A percentile compares a stretch with the other conserved stretches of the same genome.
These are phyloP conservation scores for Myathropa florea DNA, from an alignment of 2,888 invertebrate species.

Conservation along the genomic window DNA sequence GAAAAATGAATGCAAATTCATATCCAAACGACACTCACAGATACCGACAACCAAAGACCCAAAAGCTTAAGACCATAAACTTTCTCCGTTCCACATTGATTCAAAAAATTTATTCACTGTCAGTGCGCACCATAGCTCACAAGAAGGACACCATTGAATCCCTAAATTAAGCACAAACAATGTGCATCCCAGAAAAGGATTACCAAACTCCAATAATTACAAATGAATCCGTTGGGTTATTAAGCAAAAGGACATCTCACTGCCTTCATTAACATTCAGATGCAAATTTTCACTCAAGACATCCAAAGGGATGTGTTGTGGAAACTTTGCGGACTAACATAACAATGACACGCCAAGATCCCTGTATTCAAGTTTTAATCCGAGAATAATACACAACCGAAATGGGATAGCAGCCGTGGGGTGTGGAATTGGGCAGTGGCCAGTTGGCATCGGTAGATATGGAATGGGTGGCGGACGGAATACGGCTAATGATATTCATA, in stretches of 20 bases:
- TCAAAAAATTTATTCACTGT: conserved; percentile 33
- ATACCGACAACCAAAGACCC: not conserved
- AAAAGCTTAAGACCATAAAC: not conserved
- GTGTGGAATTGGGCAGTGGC: not conserved
- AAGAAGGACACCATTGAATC: conserved; percentile 8
- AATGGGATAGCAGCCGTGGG: not conserved
- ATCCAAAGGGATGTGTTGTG: conserved; percentile 6
- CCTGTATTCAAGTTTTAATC: conserved; percentile 38
- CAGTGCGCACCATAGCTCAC: conserved; percentile 9
- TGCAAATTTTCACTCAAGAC: conserved; percentile 55
- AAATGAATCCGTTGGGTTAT: conserved; percentile 57
- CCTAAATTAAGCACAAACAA: conserved; percentile 38
- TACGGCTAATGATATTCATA: conserved; percentile 1
- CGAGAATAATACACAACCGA: conserved; percentile 1
- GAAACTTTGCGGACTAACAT: conserved; percentile 30
- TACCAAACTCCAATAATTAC: conserved; percentile 59
- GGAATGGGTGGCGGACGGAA: not conserved
- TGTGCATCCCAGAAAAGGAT: conserved; percentile 26
- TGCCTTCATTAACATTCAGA: conserved; percentile 57
- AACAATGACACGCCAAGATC: conserved; percentile 15
- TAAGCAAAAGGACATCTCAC: conserved; percentile 24
- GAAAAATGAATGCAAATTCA: not conserved
- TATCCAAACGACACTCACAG: too few species aligned
- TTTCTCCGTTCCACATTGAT: not conserved
- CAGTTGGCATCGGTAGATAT: not conserved